Conservation (phyloP, 2,797 vertebrate species). For the Enteromius treurensis region DNA sequence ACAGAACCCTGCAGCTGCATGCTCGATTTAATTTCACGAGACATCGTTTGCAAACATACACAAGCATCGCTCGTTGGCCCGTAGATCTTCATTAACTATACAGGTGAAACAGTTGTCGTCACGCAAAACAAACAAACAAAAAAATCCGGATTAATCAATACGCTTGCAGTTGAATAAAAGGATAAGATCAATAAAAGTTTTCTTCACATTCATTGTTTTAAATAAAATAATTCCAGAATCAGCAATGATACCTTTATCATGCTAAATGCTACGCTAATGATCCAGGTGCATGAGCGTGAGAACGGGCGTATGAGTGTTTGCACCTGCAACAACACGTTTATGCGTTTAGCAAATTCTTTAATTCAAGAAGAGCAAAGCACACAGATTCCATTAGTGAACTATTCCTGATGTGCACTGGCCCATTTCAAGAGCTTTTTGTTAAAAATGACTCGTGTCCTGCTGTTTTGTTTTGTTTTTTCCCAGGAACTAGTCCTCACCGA, state of each 20-base stretch:
- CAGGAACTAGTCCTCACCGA: constrained; percentile 97
- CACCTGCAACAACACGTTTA: neutral
- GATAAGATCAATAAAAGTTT: neutral
- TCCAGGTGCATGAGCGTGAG: neutral
- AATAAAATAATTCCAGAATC: neutral
- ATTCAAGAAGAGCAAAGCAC: neutral
- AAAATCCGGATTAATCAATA: neutral
- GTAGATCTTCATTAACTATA: neutral
- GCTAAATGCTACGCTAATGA: no score
- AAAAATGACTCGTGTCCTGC: neutral
- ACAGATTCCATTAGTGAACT: neutral
- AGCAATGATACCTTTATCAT: neutral
- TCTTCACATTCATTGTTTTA: neutral
- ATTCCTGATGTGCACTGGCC: neutral
- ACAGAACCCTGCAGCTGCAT: constrained; percentile 1
- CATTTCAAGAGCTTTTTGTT: neutral
- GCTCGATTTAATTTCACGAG: neutral
- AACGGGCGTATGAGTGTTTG: neutral
- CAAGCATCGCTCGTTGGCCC: neutral
- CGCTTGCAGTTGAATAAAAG: no score
- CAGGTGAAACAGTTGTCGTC: neutral
- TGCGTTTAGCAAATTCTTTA: neutral
- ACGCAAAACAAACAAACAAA: no score
- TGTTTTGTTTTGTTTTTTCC: constrained; percentile 4
- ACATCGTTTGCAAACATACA: neutral